These are phyloP conservation scores for Esox lucius DNA, from an alignment of 2,797 vertebrate genomes.

Conservation along the genomic window DNA sequence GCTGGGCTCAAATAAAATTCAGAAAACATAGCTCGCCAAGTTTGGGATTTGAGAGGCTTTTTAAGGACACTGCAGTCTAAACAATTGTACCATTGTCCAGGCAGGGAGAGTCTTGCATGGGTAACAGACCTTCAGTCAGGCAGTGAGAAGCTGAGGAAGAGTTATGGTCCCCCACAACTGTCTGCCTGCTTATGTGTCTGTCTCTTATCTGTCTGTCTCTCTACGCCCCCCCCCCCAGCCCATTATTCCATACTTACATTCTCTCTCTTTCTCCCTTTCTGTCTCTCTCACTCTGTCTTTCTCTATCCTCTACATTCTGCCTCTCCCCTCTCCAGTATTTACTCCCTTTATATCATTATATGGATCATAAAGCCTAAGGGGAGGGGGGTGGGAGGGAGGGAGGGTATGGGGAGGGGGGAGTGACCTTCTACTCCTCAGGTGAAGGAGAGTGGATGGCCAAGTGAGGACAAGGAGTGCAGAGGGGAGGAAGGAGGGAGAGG, in stretches of 20 bases:
- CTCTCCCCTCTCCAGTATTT: constrained; percentile 65
- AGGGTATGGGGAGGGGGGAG: constrained; percentile 28
- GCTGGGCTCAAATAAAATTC: neutral
- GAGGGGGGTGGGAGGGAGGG: constrained; percentile 37
- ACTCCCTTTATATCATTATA: constrained; percentile 83
- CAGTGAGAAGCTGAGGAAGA: constrained; percentile 72
- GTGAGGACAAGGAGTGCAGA: constrained; percentile 20
- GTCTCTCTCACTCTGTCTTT: neutral
- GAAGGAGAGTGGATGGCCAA: constrained; percentile 66
- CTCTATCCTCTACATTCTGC: neutral
- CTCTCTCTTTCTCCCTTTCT: neutral
- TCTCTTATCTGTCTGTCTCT: too few species aligned
- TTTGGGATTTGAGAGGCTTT: constrained; percentile 20
- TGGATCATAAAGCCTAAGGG: constrained; percentile 77
- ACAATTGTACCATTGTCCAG: constrained; percentile 16
- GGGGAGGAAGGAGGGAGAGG: constrained; percentile 36
- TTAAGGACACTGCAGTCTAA: neutral
- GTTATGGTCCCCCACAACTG: constrained; percentile 62
- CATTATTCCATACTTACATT: too few species aligned
- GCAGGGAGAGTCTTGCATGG: constrained; percentile 51
- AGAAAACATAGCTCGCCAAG: neutral
- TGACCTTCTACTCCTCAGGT: constrained; percentile 78
- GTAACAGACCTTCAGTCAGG: constrained; percentile 72
- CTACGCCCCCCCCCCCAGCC: too few species aligned
- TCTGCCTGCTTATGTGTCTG: neutral